These are phyloP conservation scores for Notamacropus eugenii DNA, from an alignment of 2,797 vertebrate genomes.

Conservation along the genomic window DNA sequence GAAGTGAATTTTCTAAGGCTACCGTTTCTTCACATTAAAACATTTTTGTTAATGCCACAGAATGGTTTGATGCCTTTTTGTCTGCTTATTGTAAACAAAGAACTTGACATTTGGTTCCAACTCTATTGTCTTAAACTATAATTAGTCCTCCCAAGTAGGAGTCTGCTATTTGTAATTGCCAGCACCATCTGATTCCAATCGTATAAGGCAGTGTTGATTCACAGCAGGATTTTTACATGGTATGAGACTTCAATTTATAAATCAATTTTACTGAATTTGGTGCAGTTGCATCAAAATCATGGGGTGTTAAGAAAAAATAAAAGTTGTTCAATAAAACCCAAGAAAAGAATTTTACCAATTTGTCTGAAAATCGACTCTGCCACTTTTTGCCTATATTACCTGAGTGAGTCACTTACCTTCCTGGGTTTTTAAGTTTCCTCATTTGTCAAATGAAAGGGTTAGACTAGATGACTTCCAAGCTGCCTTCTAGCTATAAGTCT, in stretches of 20 bases:
- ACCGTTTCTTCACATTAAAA: background rate
- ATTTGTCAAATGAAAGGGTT: background rate
- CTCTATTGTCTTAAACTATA: background rate
- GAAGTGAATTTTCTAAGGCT: background rate
- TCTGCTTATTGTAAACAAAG: background rate
- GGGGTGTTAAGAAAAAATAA: background rate
- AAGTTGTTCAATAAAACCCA: background rate
- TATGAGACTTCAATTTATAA: background rate
- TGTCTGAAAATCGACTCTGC: background rate
- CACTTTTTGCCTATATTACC: background rate
- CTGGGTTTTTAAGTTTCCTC: background rate
- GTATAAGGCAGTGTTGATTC: background rate
- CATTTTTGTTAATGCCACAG: background rate
- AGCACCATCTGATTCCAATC: background rate
- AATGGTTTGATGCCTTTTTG: background rate
- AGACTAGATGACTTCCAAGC: background rate
- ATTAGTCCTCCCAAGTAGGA: background rate
- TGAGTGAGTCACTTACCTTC: background rate
- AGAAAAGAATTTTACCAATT: background rate
- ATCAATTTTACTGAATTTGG: background rate
- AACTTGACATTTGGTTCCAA: background rate
- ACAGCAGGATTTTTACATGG: background rate
- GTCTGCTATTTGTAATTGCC: background rate
- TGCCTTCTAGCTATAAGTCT: background rate
- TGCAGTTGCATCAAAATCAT: background rate